Evolutionary conservation across 2,797 vertebrate species (phyloP).

Genomic region (Aplochiton taeniatus): DNA sequence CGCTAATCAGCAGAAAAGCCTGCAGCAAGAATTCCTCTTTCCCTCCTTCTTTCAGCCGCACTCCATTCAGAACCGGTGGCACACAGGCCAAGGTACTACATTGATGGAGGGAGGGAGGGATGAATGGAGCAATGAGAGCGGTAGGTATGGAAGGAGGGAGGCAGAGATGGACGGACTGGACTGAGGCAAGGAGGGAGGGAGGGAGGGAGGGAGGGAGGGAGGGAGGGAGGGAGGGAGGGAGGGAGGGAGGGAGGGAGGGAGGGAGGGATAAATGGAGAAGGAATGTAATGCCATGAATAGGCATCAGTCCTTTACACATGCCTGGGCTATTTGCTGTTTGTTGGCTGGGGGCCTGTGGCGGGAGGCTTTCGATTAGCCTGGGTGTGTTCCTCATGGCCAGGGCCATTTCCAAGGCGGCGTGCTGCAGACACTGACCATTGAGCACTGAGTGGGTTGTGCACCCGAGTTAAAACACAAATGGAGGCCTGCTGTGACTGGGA

Average conservation of each 20-base stretch:
- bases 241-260: too few relatives aligned
- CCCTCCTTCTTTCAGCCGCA: too few relatives aligned
- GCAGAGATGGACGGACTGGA: slow-evolving; percentile 8
- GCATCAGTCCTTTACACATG: too few relatives aligned
- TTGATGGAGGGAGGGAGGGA: slow-evolving; percentile 29
- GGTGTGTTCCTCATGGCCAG: too few relatives aligned
- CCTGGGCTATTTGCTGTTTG: slow-evolving; percentile 38
- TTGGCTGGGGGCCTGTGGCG: slow-evolving; percentile 46
- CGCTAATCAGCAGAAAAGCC: slow-evolving; percentile 34
- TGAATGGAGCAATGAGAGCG: too few relatives aligned
- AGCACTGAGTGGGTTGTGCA: slow-evolving; percentile 18
- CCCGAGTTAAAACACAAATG: slow-evolving; percentile 56
- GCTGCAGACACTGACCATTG: slow-evolving; percentile 7
- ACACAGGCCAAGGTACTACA: slow-evolving; percentile 28
- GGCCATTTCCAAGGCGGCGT: neutral
- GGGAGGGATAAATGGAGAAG: too few relatives aligned
- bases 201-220: slow-evolving; percentile 39
- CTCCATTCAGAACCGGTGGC: too few relatives aligned
- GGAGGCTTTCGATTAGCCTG: slow-evolving; percentile 58
- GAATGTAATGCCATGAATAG: too few relatives aligned
- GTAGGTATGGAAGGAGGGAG: slow-evolving; percentile 24
- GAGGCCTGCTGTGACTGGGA: slow-evolving; percentile 46
- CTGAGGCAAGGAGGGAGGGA: slow-evolving; percentile 32
- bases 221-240: neutral
- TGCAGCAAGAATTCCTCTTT: too few relatives aligned